Evolutionary conservation across 2,797 vertebrate genomes (phyloP), one percentile per base, ranked within the genome.

Genomic region (Chiroxiphia lanceolata): DNA sequence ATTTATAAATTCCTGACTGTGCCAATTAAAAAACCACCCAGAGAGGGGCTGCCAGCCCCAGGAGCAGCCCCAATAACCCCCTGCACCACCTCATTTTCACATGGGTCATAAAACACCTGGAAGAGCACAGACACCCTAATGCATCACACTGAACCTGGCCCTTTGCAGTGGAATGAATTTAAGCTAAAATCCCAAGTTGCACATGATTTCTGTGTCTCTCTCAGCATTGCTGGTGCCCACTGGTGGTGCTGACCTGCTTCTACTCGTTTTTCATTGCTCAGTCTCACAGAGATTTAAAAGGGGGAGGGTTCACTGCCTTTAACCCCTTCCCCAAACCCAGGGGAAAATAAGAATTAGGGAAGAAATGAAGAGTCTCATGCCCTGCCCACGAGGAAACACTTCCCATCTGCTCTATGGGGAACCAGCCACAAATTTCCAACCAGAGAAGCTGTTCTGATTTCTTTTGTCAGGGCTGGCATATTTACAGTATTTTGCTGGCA

Each of bases 91-190:
- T 54, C 59, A 2, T 59, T 26, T 60, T 25, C n/a, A 40, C n/a
- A 11, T 7, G 77, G 48, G 18, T 13, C 48, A 16, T 3, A 0
- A 76, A 81, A 51, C 38, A 12, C 1, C 20, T 5, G 3, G 7
- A 26, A 10, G 31, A 16, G 71, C 36, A 15, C 2, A 0, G 57
- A 6, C 47, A 5, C n/a, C 16, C 15, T 15, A 2, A 4, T 0
- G 44, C 67, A 11, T 5, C 5, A 2, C 38, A 17, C 10, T 4
- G 77, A 72, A 29, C 26, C 74, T 13, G 27, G 6, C 2, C 48
- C 9, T 50, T 16, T 27, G 48, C 81, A n/a, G 11, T 2, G 60
- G 10, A 7, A 17, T 6, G 10, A 13, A 2, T 61, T 77, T 9
- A 19, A 47, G 11, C 33, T 14, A 6, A 85, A 70, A 81, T 1